Conservation (phyloP, 1,140 invertebrate species). For the Cherax quadricarinatus region DNA sequence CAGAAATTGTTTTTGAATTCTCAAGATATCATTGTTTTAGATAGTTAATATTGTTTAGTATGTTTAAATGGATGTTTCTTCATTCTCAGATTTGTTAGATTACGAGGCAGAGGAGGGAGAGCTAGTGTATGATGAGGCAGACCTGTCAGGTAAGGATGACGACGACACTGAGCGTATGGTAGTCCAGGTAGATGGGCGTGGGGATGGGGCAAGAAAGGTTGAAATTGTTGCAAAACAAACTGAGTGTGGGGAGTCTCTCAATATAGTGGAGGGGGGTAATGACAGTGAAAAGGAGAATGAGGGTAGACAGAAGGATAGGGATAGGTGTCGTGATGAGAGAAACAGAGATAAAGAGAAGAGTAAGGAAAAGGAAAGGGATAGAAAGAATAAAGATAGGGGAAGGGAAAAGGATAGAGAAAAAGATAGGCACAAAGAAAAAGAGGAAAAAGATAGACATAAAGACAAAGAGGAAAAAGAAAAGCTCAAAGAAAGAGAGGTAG, state of each 20-base stretch:
- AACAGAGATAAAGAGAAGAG: conserved; percentile 26
- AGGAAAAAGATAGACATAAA: conserved; percentile 11
- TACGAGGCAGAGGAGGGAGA: conserved; percentile 71
- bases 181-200: conserved; percentile 62
- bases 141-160: conserved; percentile 71
- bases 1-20: too few relatives aligned
- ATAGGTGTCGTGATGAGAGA: conserved; percentile 29
- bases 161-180: conserved; percentile 65
- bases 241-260: conserved; percentile 10
- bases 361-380: conserved; percentile 39
- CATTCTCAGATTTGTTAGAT: conserved; percentile 68
- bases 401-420: conserved; percentile 12
- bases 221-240: conserved; percentile 51
- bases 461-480: neutral
- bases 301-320: conserved; percentile 39
- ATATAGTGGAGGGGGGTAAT: conserved; percentile 26
- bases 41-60: too few relatives aligned
- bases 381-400: neutral
- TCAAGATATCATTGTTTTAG: too few relatives aligned
- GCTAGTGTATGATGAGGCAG: conserved; percentile 72
- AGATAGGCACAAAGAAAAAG: conserved; percentile 4
- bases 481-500: conserved; percentile 5
- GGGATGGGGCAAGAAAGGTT: conserved; percentile 54
- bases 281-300: conserved; percentile 63
- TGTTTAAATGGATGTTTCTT: neutral